Evolutionary conservation across 2,113 vertebrate genomes (phyloP), one percentile per base, ranked within the genome.

Genomic region (Tylochromis polylepis): DNA sequence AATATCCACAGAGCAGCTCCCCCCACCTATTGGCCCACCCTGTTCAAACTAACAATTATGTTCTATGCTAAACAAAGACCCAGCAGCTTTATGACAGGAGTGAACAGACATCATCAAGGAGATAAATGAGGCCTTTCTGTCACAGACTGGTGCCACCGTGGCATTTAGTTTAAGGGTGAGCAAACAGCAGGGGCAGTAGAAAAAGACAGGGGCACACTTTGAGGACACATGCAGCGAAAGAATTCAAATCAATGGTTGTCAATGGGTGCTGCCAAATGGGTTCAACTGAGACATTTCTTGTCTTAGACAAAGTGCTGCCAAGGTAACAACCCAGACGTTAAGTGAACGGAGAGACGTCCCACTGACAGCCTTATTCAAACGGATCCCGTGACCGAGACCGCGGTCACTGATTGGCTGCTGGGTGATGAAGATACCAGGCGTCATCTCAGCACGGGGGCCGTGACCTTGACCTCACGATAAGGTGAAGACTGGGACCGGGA

Each of bases 291-390:
- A 85, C 94, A 91, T 94, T 93, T 87, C 89, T 93, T 62, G 62
- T 81, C 84, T 93, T 88, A 59, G 82, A 34, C 55, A 43, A 81
- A 60, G 43, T 24, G 94, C 89, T 93, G 86, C 94, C 93, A 79
- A 78, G 94, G 94, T 87, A 94, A 95, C 94, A n/a, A 67, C 12
- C 27, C 79, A 85, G 81, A 81, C 93, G 41, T 57, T 15, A 84
- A 78, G 49, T 87, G 65, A 88, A 84, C 65, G 79, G 78, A 82
- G 78, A 85, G 86, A 86, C 70, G 77, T 92, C 70, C 85, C 34
- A 36, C 62, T 51, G 90, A 80, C 56, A 72, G 79, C 22, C 38
- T 87, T 29, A 81, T 88, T 93, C 62, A 91, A 90, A 90, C 14
- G 7, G 29, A 20, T 60, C 83, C 51, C 6, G 46, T 88, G 88